Conservation (phyloP, 2,888 invertebrate species). For the Yponomeuta malinellus region DNA sequence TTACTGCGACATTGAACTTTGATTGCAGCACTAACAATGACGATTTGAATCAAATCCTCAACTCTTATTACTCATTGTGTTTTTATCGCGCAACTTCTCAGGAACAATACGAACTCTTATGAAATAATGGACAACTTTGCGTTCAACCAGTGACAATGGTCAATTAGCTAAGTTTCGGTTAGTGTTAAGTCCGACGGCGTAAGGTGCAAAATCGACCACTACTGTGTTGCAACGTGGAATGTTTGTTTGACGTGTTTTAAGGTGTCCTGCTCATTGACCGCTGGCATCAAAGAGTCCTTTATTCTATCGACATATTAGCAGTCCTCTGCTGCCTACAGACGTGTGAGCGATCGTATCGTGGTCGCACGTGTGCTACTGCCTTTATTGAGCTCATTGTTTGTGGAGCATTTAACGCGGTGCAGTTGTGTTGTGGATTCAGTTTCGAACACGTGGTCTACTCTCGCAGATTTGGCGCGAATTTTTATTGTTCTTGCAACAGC, state of each 20-base stretch:
- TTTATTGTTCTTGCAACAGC: background rate
- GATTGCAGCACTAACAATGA: constrained; percentile 14
- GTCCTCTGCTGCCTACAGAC: background rate
- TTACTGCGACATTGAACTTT: constrained; percentile 18
- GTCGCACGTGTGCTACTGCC: constrained; percentile 4
- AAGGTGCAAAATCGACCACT: background rate
- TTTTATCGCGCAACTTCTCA: constrained; percentile 4
- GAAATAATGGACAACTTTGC: constrained; percentile 4
- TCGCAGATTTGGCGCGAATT: background rate
- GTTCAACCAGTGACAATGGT: background rate
- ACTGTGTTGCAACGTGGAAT: background rate
- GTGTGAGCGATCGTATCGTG: background rate
- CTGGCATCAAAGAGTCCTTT: constrained; percentile 1
- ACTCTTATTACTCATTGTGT: constrained; percentile 16
- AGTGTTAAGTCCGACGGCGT: background rate
- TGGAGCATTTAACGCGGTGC: constrained; percentile 3
- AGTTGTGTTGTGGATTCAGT: constrained; percentile 4
- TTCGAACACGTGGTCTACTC: background rate
- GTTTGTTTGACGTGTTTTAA: background rate
- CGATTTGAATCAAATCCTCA: constrained; percentile 7
- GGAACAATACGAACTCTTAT: constrained; percentile 17
- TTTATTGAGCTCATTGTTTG: constrained; percentile 1
- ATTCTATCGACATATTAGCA: background rate
- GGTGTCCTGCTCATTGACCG: background rate
- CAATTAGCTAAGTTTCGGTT: background rate